Percentiles rank a stretch among this genome's conserved stretches.
These are phyloP conservation scores for Melolontha melolontha DNA, from an alignment of 2,888 invertebrate genomes.

Conservation along the genomic window DNA sequence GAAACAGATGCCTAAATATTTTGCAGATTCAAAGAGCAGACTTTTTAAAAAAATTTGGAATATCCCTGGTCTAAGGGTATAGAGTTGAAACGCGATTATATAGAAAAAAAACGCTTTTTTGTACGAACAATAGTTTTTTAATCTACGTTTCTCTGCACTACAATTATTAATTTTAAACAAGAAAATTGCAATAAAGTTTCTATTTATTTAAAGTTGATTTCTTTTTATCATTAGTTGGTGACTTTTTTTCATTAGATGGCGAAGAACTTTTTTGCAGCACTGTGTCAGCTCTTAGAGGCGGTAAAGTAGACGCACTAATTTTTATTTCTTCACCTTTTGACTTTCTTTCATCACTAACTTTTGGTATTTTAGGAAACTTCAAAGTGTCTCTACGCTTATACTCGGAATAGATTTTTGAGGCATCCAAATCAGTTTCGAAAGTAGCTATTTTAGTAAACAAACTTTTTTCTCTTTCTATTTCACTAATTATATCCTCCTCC, in stretches of 20 bases:
- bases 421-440: slow-evolving; percentile 17
- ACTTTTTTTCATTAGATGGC: background rate
- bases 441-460: slow-evolving; percentile 27
- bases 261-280: slow-evolving; percentile 14
- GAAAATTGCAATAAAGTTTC: no score
- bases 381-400: slow-evolving; percentile 14
- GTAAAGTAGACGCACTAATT: slow-evolving; percentile 13
- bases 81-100: no score
- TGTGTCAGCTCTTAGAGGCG: slow-evolving; percentile 29
- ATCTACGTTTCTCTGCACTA: no score
- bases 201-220: no score
- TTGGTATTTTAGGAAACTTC: slow-evolving; percentile 14
- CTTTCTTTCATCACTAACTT: slow-evolving; percentile 15
- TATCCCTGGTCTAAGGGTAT: no score
- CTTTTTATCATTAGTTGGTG: no score
- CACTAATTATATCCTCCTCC: background rate
- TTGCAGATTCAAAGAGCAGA: no score
- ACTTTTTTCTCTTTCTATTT: slow-evolving; percentile 17
- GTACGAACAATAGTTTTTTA: no score
- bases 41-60: no score
- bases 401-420: slow-evolving; percentile 8
- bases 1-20: no score
- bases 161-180: no score
- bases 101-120: no score
- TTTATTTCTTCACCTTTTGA: slow-evolving; percentile 17